Percentiles rank a stretch among this genome's conserved stretches.
These are phyloP conservation scores for Hippocampus guttulatus DNA, from an alignment of 2,113 vertebrate genomes.

Conservation along the genomic window DNA sequence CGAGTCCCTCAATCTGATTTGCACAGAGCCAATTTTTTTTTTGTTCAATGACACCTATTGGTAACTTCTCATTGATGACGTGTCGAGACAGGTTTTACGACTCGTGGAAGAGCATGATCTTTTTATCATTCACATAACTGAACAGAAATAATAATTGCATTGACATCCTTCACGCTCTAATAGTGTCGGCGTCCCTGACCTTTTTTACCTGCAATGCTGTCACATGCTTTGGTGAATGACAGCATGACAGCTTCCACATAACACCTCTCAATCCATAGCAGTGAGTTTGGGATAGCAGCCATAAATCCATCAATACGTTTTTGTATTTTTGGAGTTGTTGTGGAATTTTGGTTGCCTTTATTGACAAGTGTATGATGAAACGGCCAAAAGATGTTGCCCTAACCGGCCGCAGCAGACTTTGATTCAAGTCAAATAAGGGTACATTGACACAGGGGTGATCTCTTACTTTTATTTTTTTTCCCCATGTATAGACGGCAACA, in stretches of 20 bases:
- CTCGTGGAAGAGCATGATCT: background rate
- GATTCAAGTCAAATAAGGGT: background rate
- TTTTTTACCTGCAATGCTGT: background rate
- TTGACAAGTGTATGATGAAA: background rate
- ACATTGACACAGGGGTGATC: background rate
- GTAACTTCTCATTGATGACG: background rate
- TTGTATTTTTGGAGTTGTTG: background rate
- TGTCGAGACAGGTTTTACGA: background rate
- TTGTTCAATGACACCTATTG: background rate
- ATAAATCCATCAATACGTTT: background rate
- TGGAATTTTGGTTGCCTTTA: background rate
- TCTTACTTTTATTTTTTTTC: no score
- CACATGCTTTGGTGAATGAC: constrained; percentile 10
- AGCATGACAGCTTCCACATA: background rate
- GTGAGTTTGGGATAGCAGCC: background rate
- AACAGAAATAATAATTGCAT: background rate
- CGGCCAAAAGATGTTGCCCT: background rate
- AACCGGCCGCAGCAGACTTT: background rate
- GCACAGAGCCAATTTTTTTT: background rate
- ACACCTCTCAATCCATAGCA: background rate
- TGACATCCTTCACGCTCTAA: background rate
- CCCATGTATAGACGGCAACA: background rate
- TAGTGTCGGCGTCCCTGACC: constrained; percentile 5
- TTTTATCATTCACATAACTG: background rate
- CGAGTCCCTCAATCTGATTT: background rate